phyloP scores from a whole-genome alignment of 2,888 invertebrate genomes.

The Himalopsyche japonica region DNA sequence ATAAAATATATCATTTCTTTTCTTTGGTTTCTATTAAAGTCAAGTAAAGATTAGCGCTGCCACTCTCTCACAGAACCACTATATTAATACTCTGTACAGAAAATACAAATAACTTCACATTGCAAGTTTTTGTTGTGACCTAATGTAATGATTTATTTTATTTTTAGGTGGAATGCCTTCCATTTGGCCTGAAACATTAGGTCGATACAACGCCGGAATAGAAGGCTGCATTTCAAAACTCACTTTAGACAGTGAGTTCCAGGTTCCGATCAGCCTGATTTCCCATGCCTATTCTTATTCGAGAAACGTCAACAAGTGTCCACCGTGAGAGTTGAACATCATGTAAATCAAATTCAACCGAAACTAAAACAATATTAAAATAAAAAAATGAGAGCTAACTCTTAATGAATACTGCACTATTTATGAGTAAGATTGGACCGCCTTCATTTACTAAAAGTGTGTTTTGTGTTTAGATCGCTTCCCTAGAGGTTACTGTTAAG shows the following conservation, averaged over 20 bases:
- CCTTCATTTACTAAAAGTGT: not conserved
- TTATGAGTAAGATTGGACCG: not conserved
- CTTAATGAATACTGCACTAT: not conserved
- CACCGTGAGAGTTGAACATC: slow-evolving; percentile 43
- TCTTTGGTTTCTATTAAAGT: too few relatives aligned
- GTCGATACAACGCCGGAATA: slow-evolving; percentile 74
- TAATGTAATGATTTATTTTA: not conserved
- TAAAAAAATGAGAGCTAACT: not conserved
- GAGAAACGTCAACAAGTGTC: slow-evolving; percentile 57
- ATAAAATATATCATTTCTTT: too few relatives aligned
- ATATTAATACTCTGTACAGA: too few relatives aligned
- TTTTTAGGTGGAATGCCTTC: slow-evolving; percentile 79
- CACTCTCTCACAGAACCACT: too few relatives aligned
- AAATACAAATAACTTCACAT: too few relatives aligned
- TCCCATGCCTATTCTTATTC: slow-evolving; percentile 67
- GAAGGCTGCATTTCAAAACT: slow-evolving; percentile 84
- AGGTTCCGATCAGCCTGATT: slow-evolving; percentile 70
- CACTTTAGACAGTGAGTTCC: slow-evolving; percentile 77
- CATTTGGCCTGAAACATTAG: slow-evolving; percentile 69
- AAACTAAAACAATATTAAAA: not conserved
- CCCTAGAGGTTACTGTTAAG: not conserved
- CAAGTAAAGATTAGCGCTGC: too few relatives aligned
- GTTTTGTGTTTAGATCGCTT: not conserved
- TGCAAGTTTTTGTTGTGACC: not conserved
- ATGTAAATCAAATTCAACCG: not conserved